These are phyloP conservation scores for Daphoenositta chrysoptera DNA, from an alignment of 2,113 vertebrate genomes.

Conservation along the genomic window DNA sequence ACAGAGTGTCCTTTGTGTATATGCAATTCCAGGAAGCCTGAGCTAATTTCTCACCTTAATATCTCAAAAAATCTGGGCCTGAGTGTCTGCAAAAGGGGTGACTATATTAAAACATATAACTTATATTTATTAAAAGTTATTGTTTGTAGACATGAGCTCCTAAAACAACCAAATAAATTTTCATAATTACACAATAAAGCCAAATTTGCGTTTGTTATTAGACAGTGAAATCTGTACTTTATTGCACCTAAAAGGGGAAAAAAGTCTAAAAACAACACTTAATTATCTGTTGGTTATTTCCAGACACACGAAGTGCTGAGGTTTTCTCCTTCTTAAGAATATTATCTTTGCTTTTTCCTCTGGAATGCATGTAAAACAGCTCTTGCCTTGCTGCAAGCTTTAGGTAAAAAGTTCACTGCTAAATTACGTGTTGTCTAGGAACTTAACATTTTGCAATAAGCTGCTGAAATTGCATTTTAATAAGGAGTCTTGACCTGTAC, in stretches of 20 bases:
- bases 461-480: conserved; percentile 64
- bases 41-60: not conserved
- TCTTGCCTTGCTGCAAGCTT: conserved; percentile 49
- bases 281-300: conserved; percentile 68
- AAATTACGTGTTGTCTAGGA: conserved; percentile 68
- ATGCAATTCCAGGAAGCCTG: not conserved
- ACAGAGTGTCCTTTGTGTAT: not conserved
- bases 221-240: not conserved
- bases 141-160: not conserved
- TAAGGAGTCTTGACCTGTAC: conserved; percentile 59
- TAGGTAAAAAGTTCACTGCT: conserved; percentile 48
- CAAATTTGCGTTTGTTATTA: not conserved
- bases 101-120: not conserved
- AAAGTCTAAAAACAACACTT: conserved; percentile 50
- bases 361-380: conserved; percentile 77
- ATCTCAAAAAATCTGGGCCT: not conserved
- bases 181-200: not conserved
- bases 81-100: not conserved
- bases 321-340: conserved; percentile 76
- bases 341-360: conserved; percentile 66
- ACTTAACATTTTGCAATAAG: conserved; percentile 51
- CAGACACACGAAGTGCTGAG: conserved; percentile 58
- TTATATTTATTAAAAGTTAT: not conserved
- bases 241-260: not conserved
- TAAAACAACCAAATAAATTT: not conserved